Evolutionary conservation across 2,888 invertebrate genomes (phyloP).

Genomic region (Drosophila suboccidentalis): DNA sequence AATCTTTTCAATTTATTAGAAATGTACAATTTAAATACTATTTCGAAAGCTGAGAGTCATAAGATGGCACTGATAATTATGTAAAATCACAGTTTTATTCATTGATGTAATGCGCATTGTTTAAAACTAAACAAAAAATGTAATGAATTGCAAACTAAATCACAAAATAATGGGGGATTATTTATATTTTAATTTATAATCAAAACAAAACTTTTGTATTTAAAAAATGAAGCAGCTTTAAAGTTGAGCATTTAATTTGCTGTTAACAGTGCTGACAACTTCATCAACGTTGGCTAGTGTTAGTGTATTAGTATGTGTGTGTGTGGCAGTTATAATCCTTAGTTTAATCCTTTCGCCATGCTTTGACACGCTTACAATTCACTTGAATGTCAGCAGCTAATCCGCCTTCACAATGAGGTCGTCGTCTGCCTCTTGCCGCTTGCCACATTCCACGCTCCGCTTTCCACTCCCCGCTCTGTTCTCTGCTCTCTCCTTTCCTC

Average conservation of each 20-base stretch:
- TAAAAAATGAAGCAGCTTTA: background rate
- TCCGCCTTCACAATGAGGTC: slow-evolving; percentile 70
- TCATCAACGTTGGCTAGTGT: slow-evolving; percentile 7
- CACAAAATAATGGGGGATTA: too few relatives aligned
- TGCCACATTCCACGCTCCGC: slow-evolving; percentile 20
- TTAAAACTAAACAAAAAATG: too few relatives aligned
- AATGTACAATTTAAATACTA: too few relatives aligned
- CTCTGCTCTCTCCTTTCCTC: background rate
- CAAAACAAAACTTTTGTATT: background rate
- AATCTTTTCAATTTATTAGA: too few relatives aligned
- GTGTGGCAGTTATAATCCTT: slow-evolving; percentile 68
- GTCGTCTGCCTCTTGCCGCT: slow-evolving; percentile 46
- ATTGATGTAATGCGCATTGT: too few relatives aligned
- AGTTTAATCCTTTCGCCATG: slow-evolving; percentile 75
- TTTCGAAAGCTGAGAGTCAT: background rate
- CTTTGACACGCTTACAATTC: slow-evolving; percentile 80
- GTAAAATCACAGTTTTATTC: too few relatives aligned
- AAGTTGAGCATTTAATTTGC: slow-evolving; percentile 10
- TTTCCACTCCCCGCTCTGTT: slow-evolving; percentile 13
- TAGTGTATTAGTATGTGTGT: slow-evolving; percentile 16
- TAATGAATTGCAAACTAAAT: background rate
- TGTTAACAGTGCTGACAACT: slow-evolving; percentile 38
- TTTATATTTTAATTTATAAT: background rate
- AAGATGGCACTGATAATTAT: background rate
- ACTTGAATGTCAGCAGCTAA: slow-evolving; percentile 78